phyloP scores from a whole-genome alignment of 2,113 vertebrate species.

The Cephalopholis sonnerati region DNA sequence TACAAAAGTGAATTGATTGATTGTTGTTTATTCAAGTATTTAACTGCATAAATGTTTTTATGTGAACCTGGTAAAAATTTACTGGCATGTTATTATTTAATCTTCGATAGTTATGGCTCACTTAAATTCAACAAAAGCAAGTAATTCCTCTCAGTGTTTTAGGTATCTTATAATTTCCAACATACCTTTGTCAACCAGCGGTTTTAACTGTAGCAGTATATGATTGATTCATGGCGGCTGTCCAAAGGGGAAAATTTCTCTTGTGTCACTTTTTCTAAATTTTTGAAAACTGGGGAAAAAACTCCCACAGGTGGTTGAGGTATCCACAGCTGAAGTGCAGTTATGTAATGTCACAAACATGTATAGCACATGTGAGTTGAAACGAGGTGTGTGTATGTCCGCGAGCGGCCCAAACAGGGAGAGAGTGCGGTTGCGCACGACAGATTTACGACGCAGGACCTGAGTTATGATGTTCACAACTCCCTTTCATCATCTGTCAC shows the following conservation, averaged over 20 bases:
- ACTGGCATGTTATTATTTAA: neutral
- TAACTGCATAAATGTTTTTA: neutral
- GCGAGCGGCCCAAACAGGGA: neutral
- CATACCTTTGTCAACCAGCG: neutral
- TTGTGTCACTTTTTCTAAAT: neutral
- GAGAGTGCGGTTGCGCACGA: conserved; percentile 18
- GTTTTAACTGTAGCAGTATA: conserved; percentile 2
- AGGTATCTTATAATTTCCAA: conserved; percentile 28
- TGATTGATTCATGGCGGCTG: neutral
- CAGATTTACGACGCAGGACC: conserved; percentile 69
- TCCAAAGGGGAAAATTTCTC: neutral
- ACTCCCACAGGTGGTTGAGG: conserved; percentile 25
- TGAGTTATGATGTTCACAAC: conserved; percentile 64
- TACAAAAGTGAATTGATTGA: neutral
- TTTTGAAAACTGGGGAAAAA: neutral
- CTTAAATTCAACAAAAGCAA: conserved; percentile 8
- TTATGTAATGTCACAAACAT: conserved; percentile 54
- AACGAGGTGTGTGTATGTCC: conserved; percentile 41
- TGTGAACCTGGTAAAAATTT: neutral
- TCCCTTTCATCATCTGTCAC: conserved; percentile 70
- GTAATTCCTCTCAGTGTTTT: neutral
- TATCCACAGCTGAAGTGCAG: conserved; percentile 25
- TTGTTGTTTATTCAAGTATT: conserved; percentile 4
- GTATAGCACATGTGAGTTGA: conserved; percentile 45
- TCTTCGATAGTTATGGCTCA: neutral